These are phyloP conservation scores for Epizoanthus illoricatus DNA, from an alignment of 92 coral and sea anemone species.

Conservation along the genomic window DNA sequence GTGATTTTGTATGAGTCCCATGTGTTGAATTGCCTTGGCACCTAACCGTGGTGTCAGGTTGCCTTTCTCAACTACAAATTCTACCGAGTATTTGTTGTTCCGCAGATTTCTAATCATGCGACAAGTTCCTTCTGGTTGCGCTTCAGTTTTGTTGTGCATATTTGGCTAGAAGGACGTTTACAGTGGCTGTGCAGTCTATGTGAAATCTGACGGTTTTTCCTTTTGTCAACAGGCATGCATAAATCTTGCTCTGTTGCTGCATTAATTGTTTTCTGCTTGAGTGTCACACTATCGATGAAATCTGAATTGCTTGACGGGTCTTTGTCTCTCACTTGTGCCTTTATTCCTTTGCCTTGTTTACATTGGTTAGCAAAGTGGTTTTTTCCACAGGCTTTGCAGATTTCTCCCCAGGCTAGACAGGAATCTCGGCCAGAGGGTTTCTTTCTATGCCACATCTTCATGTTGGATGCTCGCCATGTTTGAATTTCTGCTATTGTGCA, in stretches of 20 bases:
- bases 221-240: conserved; percentile 46
- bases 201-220: conserved; percentile 30
- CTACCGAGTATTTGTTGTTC: too few relatives aligned
- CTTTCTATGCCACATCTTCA: neutral
- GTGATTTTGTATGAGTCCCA: too few relatives aligned
- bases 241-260: conserved; percentile 37
- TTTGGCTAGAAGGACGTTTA: too few relatives aligned
- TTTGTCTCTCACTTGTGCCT: conserved; percentile 26
- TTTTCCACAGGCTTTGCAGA: conserved; percentile 39
- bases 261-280: conserved; percentile 40
- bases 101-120: too few relatives aligned
- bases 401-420: conserved; percentile 42
- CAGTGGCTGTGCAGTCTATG: too few relatives aligned
- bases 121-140: too few relatives aligned
- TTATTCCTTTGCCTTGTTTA: conserved; percentile 9
- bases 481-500: neutral
- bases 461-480: conserved; percentile 28
- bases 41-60: too few relatives aligned
- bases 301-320: conserved; percentile 31
- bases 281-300: conserved; percentile 44
- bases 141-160: too few relatives aligned
- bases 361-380: conserved; percentile 49
- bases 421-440: conserved; percentile 37
- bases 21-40: too few relatives aligned
- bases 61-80: too few relatives aligned